A percentile compares a stretch with the other conserved stretches of the same genome.
phyloP scores from a whole-genome alignment of 2,888 invertebrate species.

The Axea sp. region DNA sequence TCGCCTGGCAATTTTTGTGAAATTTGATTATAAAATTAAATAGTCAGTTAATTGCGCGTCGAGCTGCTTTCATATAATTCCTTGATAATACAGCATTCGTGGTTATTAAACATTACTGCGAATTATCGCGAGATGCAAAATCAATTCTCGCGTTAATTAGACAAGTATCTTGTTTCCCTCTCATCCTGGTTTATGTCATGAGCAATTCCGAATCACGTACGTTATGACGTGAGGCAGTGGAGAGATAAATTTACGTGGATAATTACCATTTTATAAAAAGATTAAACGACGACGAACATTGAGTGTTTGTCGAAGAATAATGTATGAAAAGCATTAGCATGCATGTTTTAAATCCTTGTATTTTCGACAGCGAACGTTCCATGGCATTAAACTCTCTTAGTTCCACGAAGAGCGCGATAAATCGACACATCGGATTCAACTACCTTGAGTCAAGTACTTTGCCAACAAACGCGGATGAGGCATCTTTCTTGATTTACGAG shows the following conservation, averaged over 20 bases:
- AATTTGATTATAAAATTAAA: too few species aligned
- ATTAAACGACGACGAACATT: constrained; percentile 15
- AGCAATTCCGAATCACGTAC: constrained; percentile 6
- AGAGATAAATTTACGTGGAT: constrained; percentile 18
- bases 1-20: not conserved
- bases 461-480: constrained; percentile 62
- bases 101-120: constrained; percentile 9
- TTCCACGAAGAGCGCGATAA: constrained; percentile 58
- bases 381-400: constrained; percentile 59
- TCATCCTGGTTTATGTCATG: not conserved
- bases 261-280: constrained; percentile 31
- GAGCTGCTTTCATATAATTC: not conserved
- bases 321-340: constrained; percentile 42
- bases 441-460: constrained; percentile 46
- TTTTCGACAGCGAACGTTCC: constrained; percentile 53
- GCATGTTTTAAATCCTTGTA: constrained; percentile 31
- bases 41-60: constrained; percentile 3
- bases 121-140: not conserved
- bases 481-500: constrained; percentile 73
- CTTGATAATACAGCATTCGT: not conserved
- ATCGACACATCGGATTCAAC: constrained; percentile 51
- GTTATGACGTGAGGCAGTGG: not conserved
- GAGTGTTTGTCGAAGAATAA: constrained; percentile 43
- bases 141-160: constrained; percentile 2
- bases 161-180: constrained; percentile 2